Percentiles rank a stretch among this genome's conserved stretches.
Evolutionary conservation across 1,140 invertebrate genomes (phyloP).

Genomic region (Pogonomyrmex barbatus): DNA sequence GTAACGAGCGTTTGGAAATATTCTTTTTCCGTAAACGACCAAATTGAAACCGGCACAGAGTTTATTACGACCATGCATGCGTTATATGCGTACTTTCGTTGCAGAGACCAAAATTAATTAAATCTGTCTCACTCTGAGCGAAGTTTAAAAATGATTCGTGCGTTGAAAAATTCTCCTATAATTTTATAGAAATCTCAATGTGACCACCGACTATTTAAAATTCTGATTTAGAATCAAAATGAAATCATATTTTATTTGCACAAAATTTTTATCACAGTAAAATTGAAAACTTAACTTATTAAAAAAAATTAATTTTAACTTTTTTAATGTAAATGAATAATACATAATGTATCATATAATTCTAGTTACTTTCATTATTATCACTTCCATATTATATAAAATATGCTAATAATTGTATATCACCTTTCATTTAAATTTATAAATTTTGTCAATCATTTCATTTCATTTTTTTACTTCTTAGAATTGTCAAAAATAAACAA

Average conservation of each 20-base stretch:
- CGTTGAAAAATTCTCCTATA: constrained; percentile 26
- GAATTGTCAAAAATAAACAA: too few species aligned
- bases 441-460: too few species aligned
- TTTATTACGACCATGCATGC: constrained; percentile 31
- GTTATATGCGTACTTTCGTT: neutral
- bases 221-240: neutral
- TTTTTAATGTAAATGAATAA: neutral
- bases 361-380: neutral
- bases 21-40: constrained; percentile 34
- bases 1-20: constrained; percentile 54
- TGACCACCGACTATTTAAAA: neutral
- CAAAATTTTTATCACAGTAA: neutral
- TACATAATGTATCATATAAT: neutral
- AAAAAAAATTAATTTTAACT: neutral
- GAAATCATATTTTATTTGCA: neutral
- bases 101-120: constrained; percentile 38
- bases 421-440: neutral
- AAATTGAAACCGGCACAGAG: constrained; percentile 34
- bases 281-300: neutral
- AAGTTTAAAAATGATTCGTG: constrained; percentile 16
- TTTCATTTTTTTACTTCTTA: too few species aligned
- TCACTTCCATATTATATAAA: neutral
- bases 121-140: constrained; percentile 8
- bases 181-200: constrained; percentile 6
- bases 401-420: neutral